A percentile compares a stretch with the other conserved stretches of the same genome.
Evolutionary conservation across 1,140 invertebrate species (phyloP).

Genomic region (Drosophila carrolli): DNA sequence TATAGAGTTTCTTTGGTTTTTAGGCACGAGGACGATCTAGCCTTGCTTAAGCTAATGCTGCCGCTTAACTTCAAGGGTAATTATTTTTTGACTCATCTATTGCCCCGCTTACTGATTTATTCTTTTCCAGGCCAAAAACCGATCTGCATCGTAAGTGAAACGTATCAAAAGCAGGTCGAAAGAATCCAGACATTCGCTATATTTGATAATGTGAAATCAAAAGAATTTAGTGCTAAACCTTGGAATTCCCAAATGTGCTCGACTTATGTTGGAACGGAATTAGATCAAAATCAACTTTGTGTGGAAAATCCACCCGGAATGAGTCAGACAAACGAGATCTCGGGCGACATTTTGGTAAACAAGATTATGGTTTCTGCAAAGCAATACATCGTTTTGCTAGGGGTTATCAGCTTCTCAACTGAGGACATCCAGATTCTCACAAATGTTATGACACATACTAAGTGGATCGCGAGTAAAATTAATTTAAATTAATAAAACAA

Average conservation of each 20-base stretch:
- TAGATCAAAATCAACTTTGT: neutral
- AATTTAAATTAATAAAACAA: no score
- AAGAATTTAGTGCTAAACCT: no score
- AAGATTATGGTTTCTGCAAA: neutral
- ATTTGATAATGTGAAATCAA: no score
- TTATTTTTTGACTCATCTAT: no score
- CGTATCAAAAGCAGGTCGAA: neutral
- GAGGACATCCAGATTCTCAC: no score
- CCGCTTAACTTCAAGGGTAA: neutral
- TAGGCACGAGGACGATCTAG: neutral
- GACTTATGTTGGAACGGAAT: neutral
- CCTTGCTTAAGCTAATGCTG: neutral
- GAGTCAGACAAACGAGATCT: neutral
- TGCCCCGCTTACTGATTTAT: no score
- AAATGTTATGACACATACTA: no score
- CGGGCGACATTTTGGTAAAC: neutral
- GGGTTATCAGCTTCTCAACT: no score
- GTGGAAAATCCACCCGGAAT: neutral
- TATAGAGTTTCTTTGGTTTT: neutral
- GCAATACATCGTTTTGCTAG: no score
- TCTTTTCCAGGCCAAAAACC: neutral
- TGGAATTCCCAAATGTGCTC: neutral
- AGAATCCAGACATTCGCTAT: no score
- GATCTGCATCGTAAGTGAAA: neutral
- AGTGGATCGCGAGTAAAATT: no score